Evolutionary conservation across 2,888 invertebrate species (phyloP), one percentile per base, ranked within the genome.

Genomic region (Acanthoscelides obtectus): DNA sequence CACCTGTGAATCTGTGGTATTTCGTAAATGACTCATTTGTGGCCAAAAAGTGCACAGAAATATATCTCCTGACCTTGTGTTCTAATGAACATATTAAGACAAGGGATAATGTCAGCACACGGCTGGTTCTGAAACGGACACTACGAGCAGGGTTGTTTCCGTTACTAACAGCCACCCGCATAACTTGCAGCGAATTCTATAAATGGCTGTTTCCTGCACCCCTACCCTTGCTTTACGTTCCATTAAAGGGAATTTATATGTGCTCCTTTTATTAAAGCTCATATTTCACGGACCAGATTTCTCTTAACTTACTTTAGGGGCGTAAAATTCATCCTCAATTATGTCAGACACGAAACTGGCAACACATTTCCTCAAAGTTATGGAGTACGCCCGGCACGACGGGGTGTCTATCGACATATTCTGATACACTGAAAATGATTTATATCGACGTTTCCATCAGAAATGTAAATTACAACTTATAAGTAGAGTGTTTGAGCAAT

Each of bases 161-260:
- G 66, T 63, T 69, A 45, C 45, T n/a, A n/a, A n/a, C 45, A 4
- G 45, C 45, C 45, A 45, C 45, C 45, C 45, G 45, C 25, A 25
- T 25, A 25, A 25, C 25, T 25, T 25, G 25, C 71, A 67, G 65
- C 72, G 76, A 77, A 77, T 77, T 76, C 78, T 73, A 75, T 74
- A 75, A 77, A 75, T 76, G 77, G 76, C 77, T 76, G 77, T 79
- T 79, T 76, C 75, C 77, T 77, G 76, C 77, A 75, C 76, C 73
- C 75, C 72, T 72, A 76, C 74, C 72, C 74, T 72, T 76, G 75
- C 72, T 78, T 77, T 76, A 75, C 73, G 76, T 73, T 73, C 76
- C 74, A 76, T 76, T 79, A 78, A 76, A 76, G 75, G 65, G 73
- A 78, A 80, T 79, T 80, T 80, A 80, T 79, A 75, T 72, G 73